phyloP scores from a whole-genome alignment of 2,113 vertebrate genomes.

The Lynx canadensis region DNA sequence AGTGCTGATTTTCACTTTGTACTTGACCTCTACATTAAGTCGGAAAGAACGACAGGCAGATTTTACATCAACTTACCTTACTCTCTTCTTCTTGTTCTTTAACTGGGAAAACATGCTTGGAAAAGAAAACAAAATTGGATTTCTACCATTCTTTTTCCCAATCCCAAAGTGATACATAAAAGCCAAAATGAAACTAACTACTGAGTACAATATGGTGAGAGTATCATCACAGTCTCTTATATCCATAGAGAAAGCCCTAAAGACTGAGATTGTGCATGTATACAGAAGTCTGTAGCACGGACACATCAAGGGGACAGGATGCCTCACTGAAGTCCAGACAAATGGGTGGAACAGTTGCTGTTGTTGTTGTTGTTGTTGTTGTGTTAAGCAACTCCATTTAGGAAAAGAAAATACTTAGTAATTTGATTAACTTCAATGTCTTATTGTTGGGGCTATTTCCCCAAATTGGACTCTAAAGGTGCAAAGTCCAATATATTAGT shows the following conservation, averaged over 20 bases:
- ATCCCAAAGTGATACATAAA: background rate
- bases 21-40: background rate
- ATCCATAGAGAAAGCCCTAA: background rate
- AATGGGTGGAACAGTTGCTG: background rate
- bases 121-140: background rate
- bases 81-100: background rate
- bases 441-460: background rate
- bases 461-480: no score
- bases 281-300: background rate
- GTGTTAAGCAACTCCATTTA: background rate
- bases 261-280: fast-evolving
- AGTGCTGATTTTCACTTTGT: background rate
- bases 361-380: background rate
- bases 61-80: background rate
- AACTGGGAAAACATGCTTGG: background rate
- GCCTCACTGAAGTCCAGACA: background rate
- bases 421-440: background rate
- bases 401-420: background rate
- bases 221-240: no score
- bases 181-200: background rate
- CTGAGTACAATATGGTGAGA: background rate
- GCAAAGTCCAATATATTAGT: background rate
- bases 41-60: background rate
- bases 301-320: background rate
- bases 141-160: background rate